Base-by-base conservation (phyloP, 2,797 vertebrate species). In the Cryptoprocta ferox region DNA sequence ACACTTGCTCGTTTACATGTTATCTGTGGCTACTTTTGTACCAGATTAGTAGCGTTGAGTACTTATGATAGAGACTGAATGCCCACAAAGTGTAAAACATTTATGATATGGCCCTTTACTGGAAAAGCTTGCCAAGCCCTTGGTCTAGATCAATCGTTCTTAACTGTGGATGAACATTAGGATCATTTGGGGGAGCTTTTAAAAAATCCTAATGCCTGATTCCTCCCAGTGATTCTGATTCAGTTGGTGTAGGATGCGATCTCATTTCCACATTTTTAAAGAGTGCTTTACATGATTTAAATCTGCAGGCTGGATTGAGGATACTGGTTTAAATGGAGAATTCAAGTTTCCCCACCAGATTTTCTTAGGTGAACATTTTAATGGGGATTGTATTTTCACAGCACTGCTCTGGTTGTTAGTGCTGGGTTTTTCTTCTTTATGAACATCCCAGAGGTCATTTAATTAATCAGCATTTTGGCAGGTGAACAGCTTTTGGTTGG, bases 401-500 rank as follows among this genome's bases (percentile, higher is more conserved):
- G n/a, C 35, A 26, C 32, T 24, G n/a, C 61, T 85, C 28, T 91
- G 42, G 18, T 92, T 79, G 50, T 79, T 59, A 37, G 45, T 68
- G 21, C 32, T 68, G 48, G 63, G 0, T 5, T 76, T 48, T 76
- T 48, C 45, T 75, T 32, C 73, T 75, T 75, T 30, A 75, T 75
- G 73, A 76, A 32, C 8, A 48, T 45, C 35, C n/a, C 37, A 37
- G 76, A 42, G 6, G n/a, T 85, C 37, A 14, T 76, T 39, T 70
- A 93, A 70, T 84, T 83, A n/a, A 73, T 91, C 81, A 92, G 71
- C 37, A 59, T 84, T 96, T 91, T 92, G 56, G 84, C 66, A 94
- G 81, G 45, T 75, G 66, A 80, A 63, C 15, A 84, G 66, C 37
- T 73, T 61, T 76, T 96, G 65, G 32, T 11, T 66, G 39, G 53